Evolutionary conservation across 2,797 vertebrate species (phyloP).

Genomic region (Champsocephalus gunnari): DNA sequence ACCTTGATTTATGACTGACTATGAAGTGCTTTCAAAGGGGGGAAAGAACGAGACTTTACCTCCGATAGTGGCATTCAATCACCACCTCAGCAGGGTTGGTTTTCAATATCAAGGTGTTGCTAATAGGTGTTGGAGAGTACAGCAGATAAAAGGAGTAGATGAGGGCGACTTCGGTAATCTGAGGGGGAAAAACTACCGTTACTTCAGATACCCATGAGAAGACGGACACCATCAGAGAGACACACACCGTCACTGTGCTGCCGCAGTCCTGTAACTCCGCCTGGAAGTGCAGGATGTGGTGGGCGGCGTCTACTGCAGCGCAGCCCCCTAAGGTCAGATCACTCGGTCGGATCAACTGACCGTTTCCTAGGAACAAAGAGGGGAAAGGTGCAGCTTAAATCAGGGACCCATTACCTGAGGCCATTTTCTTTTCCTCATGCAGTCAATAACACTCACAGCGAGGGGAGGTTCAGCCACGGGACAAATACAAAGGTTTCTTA

Average conservation of each 20-base stretch:
- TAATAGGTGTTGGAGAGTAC: conserved; percentile 63
- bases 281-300: conserved; percentile 61
- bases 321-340: conserved; percentile 80
- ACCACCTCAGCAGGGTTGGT: conserved; percentile 61
- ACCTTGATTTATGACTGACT: not conserved
- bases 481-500: conserved; percentile 55
- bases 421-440: conserved; percentile 23
- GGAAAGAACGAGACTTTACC: conserved; percentile 56
- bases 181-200: not conserved
- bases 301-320: not conserved
- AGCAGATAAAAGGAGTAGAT: conserved; percentile 72
- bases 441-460: conserved; percentile 57
- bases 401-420: conserved; percentile 39
- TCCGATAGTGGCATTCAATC: conserved; percentile 76
- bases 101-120: conserved; percentile 62
- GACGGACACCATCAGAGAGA: not conserved
- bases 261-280: conserved; percentile 65
- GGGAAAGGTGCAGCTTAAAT: conserved; percentile 13
- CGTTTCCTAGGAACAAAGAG: conserved; percentile 63
- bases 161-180: conserved; percentile 73
- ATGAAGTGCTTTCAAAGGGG: too few species aligned
- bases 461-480: conserved; percentile 56
- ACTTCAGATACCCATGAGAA: not conserved
- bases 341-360: conserved; percentile 60
- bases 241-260: conserved; percentile 55